phyloP scores from a whole-genome alignment of 1,140 invertebrate species.

The Drosophila serrata region DNA sequence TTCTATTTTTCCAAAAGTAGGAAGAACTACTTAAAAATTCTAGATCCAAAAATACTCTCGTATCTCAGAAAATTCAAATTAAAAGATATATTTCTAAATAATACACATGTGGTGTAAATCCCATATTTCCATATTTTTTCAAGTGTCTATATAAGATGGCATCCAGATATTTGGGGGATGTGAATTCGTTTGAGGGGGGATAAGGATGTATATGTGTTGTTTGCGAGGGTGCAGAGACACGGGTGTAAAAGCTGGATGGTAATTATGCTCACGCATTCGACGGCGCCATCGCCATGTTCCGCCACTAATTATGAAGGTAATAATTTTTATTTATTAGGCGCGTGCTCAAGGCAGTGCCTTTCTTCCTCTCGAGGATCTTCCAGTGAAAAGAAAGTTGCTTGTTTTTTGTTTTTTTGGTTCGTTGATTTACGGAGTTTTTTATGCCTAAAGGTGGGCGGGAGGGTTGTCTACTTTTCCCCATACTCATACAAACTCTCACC shows the following conservation, averaged over 20 bases:
- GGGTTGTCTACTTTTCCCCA: constrained; percentile 18
- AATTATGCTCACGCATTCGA: constrained; percentile 78
- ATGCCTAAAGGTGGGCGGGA: constrained; percentile 9
- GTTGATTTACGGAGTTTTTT: constrained; percentile 70
- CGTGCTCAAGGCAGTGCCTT: constrained; percentile 71
- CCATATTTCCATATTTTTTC: background rate
- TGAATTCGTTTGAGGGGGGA: constrained; percentile 7
- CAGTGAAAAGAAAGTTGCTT: constrained; percentile 51
- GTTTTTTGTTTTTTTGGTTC: constrained; percentile 52
- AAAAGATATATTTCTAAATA: background rate
- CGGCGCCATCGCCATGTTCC: constrained; percentile 74
- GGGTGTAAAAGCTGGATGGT: constrained; percentile 72
- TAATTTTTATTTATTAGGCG: constrained; percentile 84
- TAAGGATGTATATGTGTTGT: constrained; percentile 23
- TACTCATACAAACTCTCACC: constrained; percentile 29
- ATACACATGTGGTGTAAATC: background rate
- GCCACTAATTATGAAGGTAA: constrained; percentile 83
- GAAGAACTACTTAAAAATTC: too few relatives aligned
- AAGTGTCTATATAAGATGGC: constrained; percentile 32
- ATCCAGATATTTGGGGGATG: constrained; percentile 14
- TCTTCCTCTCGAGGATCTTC: constrained; percentile 39
- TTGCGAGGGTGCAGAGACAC: constrained; percentile 56
- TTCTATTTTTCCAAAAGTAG: too few relatives aligned
- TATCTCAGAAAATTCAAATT: background rate
- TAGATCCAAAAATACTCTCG: too few relatives aligned